Evolutionary conservation across 2,113 vertebrate genomes (phyloP), one percentile per base, ranked within the genome.

Genomic region (Apteryx owenii): DNA sequence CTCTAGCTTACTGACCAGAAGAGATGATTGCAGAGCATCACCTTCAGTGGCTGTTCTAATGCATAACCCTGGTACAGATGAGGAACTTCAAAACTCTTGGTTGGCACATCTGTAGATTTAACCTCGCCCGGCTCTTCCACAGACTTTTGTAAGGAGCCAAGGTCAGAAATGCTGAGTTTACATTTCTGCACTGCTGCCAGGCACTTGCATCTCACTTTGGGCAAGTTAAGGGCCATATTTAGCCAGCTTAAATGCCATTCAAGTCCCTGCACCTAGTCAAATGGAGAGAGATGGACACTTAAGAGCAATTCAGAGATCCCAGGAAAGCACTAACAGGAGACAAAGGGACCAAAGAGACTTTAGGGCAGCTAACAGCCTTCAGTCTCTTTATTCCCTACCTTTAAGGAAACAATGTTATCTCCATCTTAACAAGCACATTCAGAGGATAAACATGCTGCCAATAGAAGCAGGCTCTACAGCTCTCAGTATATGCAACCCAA

Each of bases 61-160:
- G 23, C 53, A 33, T 26, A 10, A 64, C 7, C 42, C 56, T 36
- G 61, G 36, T 61, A 20, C 21, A 46, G 13, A 18, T 3, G 5
- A 58, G 26, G 38, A 53, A 46, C 65, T 38, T 12, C 50, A 68
- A 62, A 51, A 4, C 10, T 54, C 77, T 48, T n/a, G 18, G 42
- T 29, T 29, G 44, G 16, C 18, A 46, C 1, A 26, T 1, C 28
- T 31, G 18, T 0, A 4, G 4, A 4, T 50, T 70, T 13, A n/a
- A 53, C 36, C 31, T 54, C 3, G 2, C 25, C 1, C 18, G 44
- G 48, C 18, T 61, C 77, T 22, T 4, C 5, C 5, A 1, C 1
- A 29, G 33, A 13, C 1, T 65, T 71, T 7, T 7, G 33, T 12
- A 8, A 14, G 11, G 22, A 15, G 19, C 36, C 71, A 10, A 21